A percentile compares a stretch with the other conserved stretches of the same genome.
Evolutionary conservation across 2,113 vertebrate species (phyloP).

Genomic region (Amblyopsis rosae): DNA sequence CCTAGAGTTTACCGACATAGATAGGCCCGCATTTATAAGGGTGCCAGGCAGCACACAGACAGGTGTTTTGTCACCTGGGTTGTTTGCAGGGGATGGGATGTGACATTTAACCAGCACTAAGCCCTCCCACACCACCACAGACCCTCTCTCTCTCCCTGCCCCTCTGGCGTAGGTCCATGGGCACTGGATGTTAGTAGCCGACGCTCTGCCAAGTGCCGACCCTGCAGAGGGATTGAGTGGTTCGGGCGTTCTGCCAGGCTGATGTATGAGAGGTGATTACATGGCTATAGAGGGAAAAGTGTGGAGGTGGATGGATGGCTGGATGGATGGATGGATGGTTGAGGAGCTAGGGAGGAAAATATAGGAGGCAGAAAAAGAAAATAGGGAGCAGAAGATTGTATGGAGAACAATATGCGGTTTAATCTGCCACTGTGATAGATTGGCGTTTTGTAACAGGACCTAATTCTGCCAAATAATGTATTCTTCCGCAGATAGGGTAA

Average conservation of each 20-base stretch:
- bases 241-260: constrained; percentile 41
- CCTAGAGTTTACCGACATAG: no score
- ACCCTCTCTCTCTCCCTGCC: constrained; percentile 24
- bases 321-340: neutral
- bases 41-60: no score
- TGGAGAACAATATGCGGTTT: neutral
- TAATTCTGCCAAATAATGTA: constrained; percentile 39
- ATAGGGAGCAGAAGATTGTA: neutral
- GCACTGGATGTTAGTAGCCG: constrained; percentile 13
- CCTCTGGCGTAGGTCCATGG: neutral
- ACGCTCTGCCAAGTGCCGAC: constrained; percentile 6
- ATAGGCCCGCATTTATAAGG: no score
- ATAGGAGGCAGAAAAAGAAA: neutral
- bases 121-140: no score
- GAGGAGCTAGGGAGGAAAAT: neutral
- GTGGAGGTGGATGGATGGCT: neutral
- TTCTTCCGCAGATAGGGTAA: no score
- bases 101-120: no score
- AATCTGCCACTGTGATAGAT: constrained; percentile 36
- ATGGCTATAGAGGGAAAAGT: constrained; percentile 13
- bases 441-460: constrained; percentile 52
- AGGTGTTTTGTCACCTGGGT: no score
- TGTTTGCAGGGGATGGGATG: no score
- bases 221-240: constrained; percentile 32
- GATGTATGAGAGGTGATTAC: constrained; percentile 62